phyloP scores from a whole-genome alignment of 2,888 invertebrate genomes.

The Meliscaeva auricollis region DNA sequence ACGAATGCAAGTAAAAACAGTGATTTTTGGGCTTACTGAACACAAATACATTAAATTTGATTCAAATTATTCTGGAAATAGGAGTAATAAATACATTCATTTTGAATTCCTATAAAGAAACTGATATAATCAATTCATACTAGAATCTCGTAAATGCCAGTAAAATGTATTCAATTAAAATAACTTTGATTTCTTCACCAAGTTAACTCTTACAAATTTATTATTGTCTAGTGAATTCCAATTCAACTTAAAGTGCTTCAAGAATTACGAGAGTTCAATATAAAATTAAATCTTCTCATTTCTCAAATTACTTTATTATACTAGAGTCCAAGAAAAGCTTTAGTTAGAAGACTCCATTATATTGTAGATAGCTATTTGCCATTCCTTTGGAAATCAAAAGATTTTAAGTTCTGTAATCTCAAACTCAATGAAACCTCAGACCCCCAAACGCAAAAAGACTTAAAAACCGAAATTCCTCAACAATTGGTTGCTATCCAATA shows the following conservation, averaged over 20 bases:
- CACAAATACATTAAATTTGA: too few species aligned
- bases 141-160: too few species aligned
- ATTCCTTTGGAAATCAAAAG: not conserved
- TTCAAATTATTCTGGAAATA: too few species aligned
- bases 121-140: too few species aligned
- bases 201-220: not conserved
- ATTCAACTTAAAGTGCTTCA: not conserved
- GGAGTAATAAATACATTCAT: too few species aligned
- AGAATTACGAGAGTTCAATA: not conserved
- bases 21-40: too few species aligned
- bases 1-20: too few species aligned
- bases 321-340: not conserved
- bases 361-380: not conserved
- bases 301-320: not conserved
- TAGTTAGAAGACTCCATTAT: not conserved
- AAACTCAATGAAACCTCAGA: not conserved
- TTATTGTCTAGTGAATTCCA: not conserved
- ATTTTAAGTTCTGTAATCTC: not conserved
- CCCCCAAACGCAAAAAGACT: not conserved
- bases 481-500: constrained; percentile 1
- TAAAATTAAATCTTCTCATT: not conserved
- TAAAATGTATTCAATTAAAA: too few species aligned
- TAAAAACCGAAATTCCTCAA: not conserved
- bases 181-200: not conserved
- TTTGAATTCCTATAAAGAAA: too few species aligned